These are phyloP conservation scores for Parnassius glacialis DNA, from an alignment of 2,888 invertebrate genomes.

Conservation along the genomic window DNA sequence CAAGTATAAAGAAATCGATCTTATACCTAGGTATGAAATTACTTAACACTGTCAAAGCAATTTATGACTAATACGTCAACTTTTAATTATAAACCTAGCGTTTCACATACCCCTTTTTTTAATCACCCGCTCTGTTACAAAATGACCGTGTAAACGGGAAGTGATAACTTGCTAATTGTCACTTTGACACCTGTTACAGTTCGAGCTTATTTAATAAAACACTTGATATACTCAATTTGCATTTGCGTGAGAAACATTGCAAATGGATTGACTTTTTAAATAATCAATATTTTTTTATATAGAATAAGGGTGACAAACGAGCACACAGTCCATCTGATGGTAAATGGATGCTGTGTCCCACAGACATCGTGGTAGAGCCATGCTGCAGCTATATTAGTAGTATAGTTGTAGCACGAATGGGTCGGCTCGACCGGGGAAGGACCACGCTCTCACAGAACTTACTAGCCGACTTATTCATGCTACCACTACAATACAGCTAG, in stretches of 20 bases:
- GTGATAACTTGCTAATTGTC: constrained; percentile 72
- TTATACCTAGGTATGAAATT: neutral
- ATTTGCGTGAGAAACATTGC: constrained; percentile 23
- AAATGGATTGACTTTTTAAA: constrained; percentile 13
- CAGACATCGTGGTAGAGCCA: too few relatives aligned
- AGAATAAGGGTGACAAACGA: too few relatives aligned
- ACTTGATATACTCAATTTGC: constrained; percentile 12
- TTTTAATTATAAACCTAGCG: constrained; percentile 15
- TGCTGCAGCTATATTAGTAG: too few relatives aligned
- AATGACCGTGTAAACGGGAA: constrained; percentile 45
- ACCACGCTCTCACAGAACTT: too few relatives aligned
- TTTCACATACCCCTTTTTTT: constrained; percentile 31
- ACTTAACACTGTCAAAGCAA: neutral
- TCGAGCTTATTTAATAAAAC: constrained; percentile 20
- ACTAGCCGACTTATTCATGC: too few relatives aligned
- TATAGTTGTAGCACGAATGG: too few relatives aligned
- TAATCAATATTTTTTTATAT: neutral
- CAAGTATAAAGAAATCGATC: neutral
- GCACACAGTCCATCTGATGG: too few relatives aligned
- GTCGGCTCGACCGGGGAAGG: too few relatives aligned
- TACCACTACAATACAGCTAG: too few relatives aligned
- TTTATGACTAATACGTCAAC: constrained; percentile 6
- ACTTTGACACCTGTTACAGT: constrained; percentile 62
- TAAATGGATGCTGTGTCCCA: too few relatives aligned
- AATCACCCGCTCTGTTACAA: constrained; percentile 33